Conservation (phyloP, 2,888 invertebrate genomes). For the Ophion ellenae region DNA sequence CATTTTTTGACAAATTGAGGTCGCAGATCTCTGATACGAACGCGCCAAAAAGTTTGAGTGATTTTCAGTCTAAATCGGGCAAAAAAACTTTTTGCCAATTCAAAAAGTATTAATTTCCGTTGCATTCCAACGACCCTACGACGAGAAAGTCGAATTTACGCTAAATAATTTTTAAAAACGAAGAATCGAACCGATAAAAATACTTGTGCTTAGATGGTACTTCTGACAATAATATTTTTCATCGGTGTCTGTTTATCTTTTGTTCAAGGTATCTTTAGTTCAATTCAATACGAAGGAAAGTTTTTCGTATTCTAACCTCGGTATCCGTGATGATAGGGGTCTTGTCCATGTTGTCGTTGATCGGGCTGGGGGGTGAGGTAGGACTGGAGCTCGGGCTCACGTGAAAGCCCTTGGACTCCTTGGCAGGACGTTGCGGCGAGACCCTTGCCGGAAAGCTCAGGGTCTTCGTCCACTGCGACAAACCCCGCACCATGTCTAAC, state of each 20-base stretch:
- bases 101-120: too few species aligned
- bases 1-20: too few species aligned
- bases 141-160: too few species aligned
- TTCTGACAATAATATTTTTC: conserved; percentile 8
- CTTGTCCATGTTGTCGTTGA: conserved; percentile 81
- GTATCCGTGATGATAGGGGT: conserved; percentile 79
- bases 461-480: conserved; percentile 96
- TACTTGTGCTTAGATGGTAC: not conserved
- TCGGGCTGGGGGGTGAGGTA: conserved; percentile 81
- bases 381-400: conserved; percentile 84
- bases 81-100: too few species aligned
- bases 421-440: conserved; percentile 91
- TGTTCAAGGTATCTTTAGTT: too few species aligned
- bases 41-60: too few species aligned
- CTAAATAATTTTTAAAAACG: not conserved
- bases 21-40: too few species aligned
- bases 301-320: conserved; percentile 77
- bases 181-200: not conserved
- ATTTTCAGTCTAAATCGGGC: too few species aligned
- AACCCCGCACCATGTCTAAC: conserved; percentile 91
- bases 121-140: too few species aligned
- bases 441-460: conserved; percentile 94
- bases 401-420: conserved; percentile 86
- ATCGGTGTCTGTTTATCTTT: not conserved
- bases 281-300: not conserved